Evolutionary conservation across 1,140 invertebrate species (phyloP), one percentile per base, ranked within the genome.

Genomic region (Popillia japonica): DNA sequence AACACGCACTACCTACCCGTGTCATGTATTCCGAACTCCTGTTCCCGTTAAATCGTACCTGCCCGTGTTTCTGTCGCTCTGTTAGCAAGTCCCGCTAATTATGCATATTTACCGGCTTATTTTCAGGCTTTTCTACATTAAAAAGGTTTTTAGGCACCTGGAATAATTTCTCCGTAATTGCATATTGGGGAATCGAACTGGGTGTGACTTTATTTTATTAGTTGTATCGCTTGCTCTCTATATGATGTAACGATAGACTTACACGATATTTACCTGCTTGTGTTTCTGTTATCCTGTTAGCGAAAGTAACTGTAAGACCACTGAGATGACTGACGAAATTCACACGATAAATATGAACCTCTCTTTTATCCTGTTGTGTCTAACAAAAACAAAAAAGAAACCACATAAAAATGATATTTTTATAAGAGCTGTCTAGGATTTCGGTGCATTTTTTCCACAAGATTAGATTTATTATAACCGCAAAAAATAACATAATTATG

Each of bases 91-190:
- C 41, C 17, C 41, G 72, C 17, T 74, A 74, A 74, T 74, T 74
- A 74, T 74, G 72, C 72, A 74, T 74, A 74, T 74, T 74, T 44
- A 74, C 27, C 48, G 17, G 48, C 48, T 55, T 55, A 55, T 55
- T 55, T 55, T 14, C 6, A 17, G 48, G 44, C 14, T 55, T 14
- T 6, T 17, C 48, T 55, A 55, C 4, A 7, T 17, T 17, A 17
- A 55, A 55, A 55, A 14, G 17, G 48, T 6, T 55, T 17, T 55
- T 0, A 6, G 48, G 48, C 14, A 17, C 17, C 14, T 55, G 14
- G 6, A 7, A 17, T 55, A 55, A 3, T 17, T 7, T 55, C 17
- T 14, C 17, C 1, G 17, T 55, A 17, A 6, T 17, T 55, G n/a
- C 17, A 17, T 7, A 17, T 17, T 6, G 48, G 6, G 17, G 11